phyloP scores from a whole-genome alignment of 2,797 vertebrate genomes.

The Pseudochirops cupreus region DNA sequence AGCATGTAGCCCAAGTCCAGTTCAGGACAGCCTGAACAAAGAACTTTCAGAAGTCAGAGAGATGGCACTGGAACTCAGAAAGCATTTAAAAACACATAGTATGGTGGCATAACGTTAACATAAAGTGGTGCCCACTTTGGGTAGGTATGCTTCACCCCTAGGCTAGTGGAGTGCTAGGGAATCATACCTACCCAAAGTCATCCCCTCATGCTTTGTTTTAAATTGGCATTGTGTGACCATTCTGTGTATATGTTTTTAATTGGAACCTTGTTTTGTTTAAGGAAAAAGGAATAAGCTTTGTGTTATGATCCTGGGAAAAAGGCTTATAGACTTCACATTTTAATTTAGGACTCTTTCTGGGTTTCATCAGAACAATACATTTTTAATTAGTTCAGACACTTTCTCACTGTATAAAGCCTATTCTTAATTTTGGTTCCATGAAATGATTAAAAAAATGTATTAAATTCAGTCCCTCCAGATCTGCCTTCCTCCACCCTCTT shows the following conservation, averaged over 20 bases:
- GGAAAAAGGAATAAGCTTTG: constrained; percentile 45
- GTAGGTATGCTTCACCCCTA: background rate
- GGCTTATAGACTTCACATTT: constrained; percentile 60
- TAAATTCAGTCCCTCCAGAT: constrained; percentile 45
- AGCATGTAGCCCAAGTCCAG: background rate
- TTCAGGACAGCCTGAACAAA: background rate
- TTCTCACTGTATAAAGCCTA: constrained; percentile 54
- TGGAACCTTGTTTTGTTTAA: constrained; percentile 45
- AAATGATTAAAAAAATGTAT: constrained; percentile 35
- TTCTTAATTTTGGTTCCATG: constrained; percentile 55
- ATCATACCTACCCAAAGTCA: background rate
- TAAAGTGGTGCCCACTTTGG: background rate
- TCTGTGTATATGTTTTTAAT: constrained; percentile 22
- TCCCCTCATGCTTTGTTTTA: background rate
- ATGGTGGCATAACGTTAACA: background rate
- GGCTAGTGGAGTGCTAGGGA: background rate
- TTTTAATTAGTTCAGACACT: constrained; percentile 56
- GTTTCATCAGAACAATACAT: constrained; percentile 24
- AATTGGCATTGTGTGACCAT: background rate
- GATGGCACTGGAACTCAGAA: background rate
- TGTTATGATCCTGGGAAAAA: constrained; percentile 56
- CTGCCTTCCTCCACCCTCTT: background rate
- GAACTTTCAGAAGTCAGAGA: background rate
- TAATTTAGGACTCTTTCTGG: constrained; percentile 9
- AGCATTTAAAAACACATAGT: background rate